Base-by-base conservation (phyloP, 2,113 vertebrate species). In the Entosphenus tridentatus region DNA sequence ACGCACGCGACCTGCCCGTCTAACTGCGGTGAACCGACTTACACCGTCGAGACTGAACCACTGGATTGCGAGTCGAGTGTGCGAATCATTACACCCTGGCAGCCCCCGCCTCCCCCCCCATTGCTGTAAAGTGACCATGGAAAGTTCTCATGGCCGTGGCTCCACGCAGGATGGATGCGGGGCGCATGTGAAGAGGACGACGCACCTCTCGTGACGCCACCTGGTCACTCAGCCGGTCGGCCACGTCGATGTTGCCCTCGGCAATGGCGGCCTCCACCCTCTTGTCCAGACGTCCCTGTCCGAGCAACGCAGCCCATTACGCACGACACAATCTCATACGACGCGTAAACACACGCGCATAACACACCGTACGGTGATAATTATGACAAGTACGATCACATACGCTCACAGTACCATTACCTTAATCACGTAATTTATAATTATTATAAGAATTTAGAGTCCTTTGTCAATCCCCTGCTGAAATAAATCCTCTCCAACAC, bases 241-340 rank as follows among this genome's bases (percentile, higher is more conserved):
- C 62, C 10, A 9, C 21, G 62, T 65, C 62, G 2, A 65, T 21
- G 21, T 65, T 10, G n/a, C 62, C 62, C n/a, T n/a, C 62, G 21
- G 21, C 62, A n/a, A 65, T 21, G 21, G 62, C 62, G n/a, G 8
- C 21, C 21, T 65, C 62, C 62, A 65, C 21, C n/a, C 21, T 65
- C 62, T 65, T 65, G n/a, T 65, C 62, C 62, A 65, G 62, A n/a
- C 21, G n/a, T 8, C 62, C 62, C 62, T 65, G 62, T 65, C n/a
- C 10, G 2, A 65, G 21, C 62, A 39, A 39, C 39, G 39, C 39
- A 39, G 39, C 39, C 39, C 39, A 39, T 39, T 39, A 39, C 39
- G 39, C 39, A 39, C 6, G 39, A 39, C 39, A 39, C 39, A 39
- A 39, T 39, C 39, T 39, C 39, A 39, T 39, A 39, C 6, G 39